phyloP scores from a whole-genome alignment of 2,797 vertebrate genomes.

The Periparus ater region DNA sequence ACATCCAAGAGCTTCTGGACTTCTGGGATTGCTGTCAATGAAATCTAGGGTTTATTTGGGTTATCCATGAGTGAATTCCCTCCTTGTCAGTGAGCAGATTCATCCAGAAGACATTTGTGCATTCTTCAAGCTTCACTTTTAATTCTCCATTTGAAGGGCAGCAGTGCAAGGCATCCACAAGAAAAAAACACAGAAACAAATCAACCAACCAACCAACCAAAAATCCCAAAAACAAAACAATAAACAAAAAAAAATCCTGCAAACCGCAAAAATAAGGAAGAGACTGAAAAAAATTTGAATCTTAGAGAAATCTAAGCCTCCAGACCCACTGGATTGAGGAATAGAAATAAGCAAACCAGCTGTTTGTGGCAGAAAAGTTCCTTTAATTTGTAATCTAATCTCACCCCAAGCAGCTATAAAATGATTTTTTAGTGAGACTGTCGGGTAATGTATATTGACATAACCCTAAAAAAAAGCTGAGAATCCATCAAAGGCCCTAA shows the following conservation, averaged over 20 bases:
- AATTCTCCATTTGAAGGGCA: not conserved
- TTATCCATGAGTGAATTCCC: not conserved
- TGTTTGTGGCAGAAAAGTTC: not conserved
- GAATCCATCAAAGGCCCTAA: not conserved
- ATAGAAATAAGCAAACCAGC: not conserved
- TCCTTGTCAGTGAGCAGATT: not conserved
- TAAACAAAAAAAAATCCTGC: fast-evolving
- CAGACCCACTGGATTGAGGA: not conserved
- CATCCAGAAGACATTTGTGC: not conserved
- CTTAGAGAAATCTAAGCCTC: not conserved
- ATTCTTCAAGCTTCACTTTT: not conserved
- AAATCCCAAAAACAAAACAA: not conserved
- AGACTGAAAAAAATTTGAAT: not conserved
- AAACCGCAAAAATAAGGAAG: not conserved
- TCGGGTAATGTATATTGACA: not conserved
- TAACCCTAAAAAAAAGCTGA: not conserved
- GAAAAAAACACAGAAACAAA: not conserved
- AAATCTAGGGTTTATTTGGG: not conserved
- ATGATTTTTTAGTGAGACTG: not conserved
- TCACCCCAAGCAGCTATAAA: not conserved
- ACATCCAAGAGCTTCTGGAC: not conserved
- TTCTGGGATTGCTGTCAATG: not conserved
- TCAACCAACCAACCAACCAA: not conserved
- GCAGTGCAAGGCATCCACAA: not conserved
- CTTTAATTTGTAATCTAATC: not conserved